A percentile compares a stretch with the other conserved stretches of the same genome.
phyloP scores from a whole-genome alignment of 1,140 invertebrate genomes.

The Marisa cornuarietis region DNA sequence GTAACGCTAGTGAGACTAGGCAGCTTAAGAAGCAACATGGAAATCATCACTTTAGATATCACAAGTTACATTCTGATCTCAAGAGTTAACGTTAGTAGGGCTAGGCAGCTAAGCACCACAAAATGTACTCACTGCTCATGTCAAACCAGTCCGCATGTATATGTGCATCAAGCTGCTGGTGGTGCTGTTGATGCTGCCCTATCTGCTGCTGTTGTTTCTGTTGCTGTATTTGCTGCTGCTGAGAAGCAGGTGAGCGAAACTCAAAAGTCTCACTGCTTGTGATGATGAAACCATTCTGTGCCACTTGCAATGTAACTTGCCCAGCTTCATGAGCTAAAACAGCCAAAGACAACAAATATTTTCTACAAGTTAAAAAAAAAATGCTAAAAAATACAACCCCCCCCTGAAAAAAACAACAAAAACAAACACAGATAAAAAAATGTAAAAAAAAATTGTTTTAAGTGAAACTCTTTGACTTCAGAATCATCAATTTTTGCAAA shows the following conservation, averaged over 20 bases:
- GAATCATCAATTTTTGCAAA: no score
- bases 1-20: no score
- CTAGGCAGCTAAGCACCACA: not conserved
- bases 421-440: no score
- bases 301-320: constrained; percentile 87
- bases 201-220: no score
- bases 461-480: no score
- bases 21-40: no score
- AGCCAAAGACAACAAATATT: constrained; percentile 24
- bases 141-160: constrained; percentile 34
- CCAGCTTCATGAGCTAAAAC: constrained; percentile 86
- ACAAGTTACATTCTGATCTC: not conserved
- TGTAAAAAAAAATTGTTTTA: no score
- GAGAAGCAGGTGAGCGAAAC: constrained; percentile 72
- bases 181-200: not conserved
- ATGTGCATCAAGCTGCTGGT: not conserved
- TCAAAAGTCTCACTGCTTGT: constrained; percentile 94
- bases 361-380: not conserved
- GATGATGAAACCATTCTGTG: constrained; percentile 88
- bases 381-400: not conserved
- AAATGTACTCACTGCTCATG: constrained; percentile 23
- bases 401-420: no score
- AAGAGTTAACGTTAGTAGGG: not conserved
- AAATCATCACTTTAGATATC: not conserved
- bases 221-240: no score